Evolutionary conservation across 2,113 vertebrate genomes (phyloP).

Genomic region (Chiloscyllium plagiosum): DNA sequence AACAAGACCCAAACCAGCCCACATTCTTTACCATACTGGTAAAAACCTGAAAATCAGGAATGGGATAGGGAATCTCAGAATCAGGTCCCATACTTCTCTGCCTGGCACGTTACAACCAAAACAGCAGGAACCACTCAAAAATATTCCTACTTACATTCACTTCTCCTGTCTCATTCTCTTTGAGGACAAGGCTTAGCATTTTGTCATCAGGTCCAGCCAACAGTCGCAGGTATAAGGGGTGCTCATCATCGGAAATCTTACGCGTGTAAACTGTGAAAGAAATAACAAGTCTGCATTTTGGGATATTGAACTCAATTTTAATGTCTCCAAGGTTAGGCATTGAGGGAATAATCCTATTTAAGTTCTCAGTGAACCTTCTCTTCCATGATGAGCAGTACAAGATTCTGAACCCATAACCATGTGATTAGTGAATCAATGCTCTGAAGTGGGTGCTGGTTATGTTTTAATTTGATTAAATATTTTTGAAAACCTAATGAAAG

Average conservation of each 20-base stretch:
- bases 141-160: constrained; percentile 76
- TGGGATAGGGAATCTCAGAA: too few species aligned
- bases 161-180: constrained; percentile 89
- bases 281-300: not conserved
- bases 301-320: not conserved
- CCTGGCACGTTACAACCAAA: not conserved
- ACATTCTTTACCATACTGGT: too few species aligned
- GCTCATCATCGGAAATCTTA: constrained; percentile 75
- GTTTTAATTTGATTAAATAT: not conserved
- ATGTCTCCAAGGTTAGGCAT: not conserved
- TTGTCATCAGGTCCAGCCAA: constrained; percentile 84
- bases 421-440: not conserved
- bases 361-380: not conserved
- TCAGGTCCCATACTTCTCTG: not conserved
- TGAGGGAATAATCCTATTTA: not conserved
- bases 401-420: not conserved
- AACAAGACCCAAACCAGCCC: too few species aligned
- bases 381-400: not conserved
- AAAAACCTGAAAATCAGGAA: too few species aligned
- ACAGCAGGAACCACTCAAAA: not conserved
- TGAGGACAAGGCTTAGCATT: constrained; percentile 75
- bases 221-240: constrained; percentile 75
- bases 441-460: not conserved
- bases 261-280: constrained; percentile 66
- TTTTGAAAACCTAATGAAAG: not conserved